These are phyloP conservation scores for Ligdia adustata DNA, from an alignment of 2,888 invertebrate genomes.

Conservation along the genomic window DNA sequence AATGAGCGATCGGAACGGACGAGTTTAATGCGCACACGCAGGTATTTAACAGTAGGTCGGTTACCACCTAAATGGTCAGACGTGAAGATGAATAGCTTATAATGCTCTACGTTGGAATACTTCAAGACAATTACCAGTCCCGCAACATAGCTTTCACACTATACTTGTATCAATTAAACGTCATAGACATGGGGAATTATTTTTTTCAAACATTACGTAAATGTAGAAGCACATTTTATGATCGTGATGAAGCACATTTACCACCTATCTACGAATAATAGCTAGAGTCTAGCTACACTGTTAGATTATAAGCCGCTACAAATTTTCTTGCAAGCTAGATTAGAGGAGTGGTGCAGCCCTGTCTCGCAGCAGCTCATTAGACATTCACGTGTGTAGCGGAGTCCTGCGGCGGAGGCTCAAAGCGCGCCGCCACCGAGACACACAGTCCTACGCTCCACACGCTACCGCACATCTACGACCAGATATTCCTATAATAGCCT, in stretches of 20 bases:
- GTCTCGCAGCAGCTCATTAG: conserved; percentile 57
- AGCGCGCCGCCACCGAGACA: conserved; percentile 30
- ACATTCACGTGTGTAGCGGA: conserved; percentile 50
- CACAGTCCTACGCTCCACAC: neutral
- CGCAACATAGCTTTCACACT: conserved; percentile 7
- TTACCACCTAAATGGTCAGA: conserved; percentile 11
- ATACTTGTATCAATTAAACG: neutral
- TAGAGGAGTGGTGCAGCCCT: conserved; percentile 46
- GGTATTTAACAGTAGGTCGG: conserved; percentile 23
- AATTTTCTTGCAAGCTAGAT: no score
- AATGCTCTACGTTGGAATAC: conserved; percentile 4
- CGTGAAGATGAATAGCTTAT: conserved; percentile 22
- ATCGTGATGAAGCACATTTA: no score
- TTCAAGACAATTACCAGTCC: conserved; percentile 3
- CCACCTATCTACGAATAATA: no score
- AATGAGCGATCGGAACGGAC: conserved; percentile 46
- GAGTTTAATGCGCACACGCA: conserved; percentile 7
- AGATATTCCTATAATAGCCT: no score
- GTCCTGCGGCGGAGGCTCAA: conserved; percentile 39
- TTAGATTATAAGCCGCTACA: no score
- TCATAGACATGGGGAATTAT: neutral
- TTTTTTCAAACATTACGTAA: neutral
- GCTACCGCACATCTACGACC: no score
- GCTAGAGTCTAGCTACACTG: no score
- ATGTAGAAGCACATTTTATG: no score